These are phyloP conservation scores for Lacanobia wlatinum DNA, from an alignment of 2,888 invertebrate genomes.

Conservation along the genomic window DNA sequence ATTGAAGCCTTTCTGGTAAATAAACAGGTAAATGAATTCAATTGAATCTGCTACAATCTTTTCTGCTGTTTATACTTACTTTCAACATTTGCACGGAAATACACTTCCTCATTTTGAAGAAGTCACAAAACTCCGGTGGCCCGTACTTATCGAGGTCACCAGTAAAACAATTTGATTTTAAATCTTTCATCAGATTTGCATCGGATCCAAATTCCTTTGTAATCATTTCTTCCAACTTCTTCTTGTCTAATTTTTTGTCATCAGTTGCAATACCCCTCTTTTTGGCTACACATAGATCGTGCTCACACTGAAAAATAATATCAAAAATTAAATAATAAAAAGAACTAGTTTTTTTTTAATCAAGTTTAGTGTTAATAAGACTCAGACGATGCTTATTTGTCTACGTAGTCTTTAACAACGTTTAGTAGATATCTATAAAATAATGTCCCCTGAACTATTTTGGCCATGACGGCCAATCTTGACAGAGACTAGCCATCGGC, in stretches of 20 bases:
- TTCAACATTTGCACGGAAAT: constrained; percentile 10
- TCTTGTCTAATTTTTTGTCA: constrained; percentile 65
- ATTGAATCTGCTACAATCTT: too few species aligned
- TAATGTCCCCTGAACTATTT: too few species aligned
- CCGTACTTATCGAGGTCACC: constrained; percentile 37
- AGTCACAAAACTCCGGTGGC: constrained; percentile 35
- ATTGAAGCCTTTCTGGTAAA: too few species aligned
- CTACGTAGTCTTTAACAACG: neutral
- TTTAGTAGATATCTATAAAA: too few species aligned
- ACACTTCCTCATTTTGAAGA: constrained; percentile 32
- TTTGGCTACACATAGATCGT: constrained; percentile 66
- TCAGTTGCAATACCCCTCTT: constrained; percentile 66
- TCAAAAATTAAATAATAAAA: neutral
- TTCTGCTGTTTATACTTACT: constrained; percentile 22
- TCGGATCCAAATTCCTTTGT: constrained; percentile 36
- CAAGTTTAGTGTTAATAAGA: neutral
- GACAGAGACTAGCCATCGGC: too few species aligned
- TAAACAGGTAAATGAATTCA: too few species aligned
- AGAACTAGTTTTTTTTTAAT: neutral
- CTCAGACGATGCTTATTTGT: neutral
- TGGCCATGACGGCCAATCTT: too few species aligned
- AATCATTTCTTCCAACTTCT: constrained; percentile 41
- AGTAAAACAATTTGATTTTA: constrained; percentile 31
- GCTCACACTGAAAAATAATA: constrained; percentile 67
- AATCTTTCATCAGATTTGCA: constrained; percentile 5